Percentiles rank a stretch among this genome's conserved stretches.
phyloP scores from a whole-genome alignment of 1,140 invertebrate genomes.

The Drosophila cardini region DNA sequence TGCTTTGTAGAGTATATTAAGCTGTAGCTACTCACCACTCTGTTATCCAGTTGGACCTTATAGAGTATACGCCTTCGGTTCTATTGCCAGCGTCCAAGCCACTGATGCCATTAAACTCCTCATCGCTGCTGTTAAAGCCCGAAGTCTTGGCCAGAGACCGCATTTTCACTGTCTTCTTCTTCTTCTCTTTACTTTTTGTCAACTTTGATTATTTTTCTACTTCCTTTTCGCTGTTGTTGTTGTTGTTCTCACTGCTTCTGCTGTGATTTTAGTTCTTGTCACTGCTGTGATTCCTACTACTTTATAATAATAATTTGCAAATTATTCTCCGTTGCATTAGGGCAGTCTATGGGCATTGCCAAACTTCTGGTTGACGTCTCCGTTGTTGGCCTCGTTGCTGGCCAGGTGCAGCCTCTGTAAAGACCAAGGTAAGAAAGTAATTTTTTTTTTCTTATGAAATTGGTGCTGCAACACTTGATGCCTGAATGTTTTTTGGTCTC shows the following conservation, averaged over 20 bases:
- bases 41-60: slow-evolving; percentile 88
- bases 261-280: slow-evolving; percentile 11
- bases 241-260: neutral
- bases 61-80: slow-evolving; percentile 88
- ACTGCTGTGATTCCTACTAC: slow-evolving; percentile 10
- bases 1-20: too few species aligned
- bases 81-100: slow-evolving; percentile 84
- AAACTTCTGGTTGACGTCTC: slow-evolving; percentile 45
- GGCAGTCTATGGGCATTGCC: slow-evolving; percentile 50
- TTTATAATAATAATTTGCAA: slow-evolving; percentile 58
- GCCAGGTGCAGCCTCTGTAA: slow-evolving; percentile 70
- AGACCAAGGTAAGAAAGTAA: slow-evolving; percentile 40
- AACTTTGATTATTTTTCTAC: neutral
- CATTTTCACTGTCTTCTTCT: slow-evolving; percentile 85
- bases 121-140: slow-evolving; percentile 81
- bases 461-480: slow-evolving; percentile 19
- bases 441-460: neutral
- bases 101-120: slow-evolving; percentile 53
- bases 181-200: neutral
- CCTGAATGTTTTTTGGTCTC: neutral
- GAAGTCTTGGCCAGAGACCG: slow-evolving; percentile 88
- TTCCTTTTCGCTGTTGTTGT: slow-evolving; percentile 6
- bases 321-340: slow-evolving; percentile 47
- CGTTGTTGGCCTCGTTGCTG: slow-evolving; percentile 43
- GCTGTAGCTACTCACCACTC: slow-evolving; percentile 87